Conservation (phyloP, 2,797 vertebrate genomes). For the Melanogrammus aeglefinus region DNA sequence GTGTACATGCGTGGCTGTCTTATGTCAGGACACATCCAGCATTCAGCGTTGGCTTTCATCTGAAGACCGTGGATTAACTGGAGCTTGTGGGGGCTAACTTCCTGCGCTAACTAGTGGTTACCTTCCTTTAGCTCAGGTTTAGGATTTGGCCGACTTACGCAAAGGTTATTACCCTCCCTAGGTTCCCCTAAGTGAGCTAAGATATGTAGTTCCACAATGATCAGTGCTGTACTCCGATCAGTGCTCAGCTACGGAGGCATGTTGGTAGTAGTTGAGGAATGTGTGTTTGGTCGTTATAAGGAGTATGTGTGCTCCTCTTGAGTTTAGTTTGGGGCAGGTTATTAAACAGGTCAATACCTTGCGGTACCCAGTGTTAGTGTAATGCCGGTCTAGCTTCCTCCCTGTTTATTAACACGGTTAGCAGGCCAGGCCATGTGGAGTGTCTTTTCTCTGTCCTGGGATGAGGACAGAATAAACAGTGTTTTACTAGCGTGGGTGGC, state of each 20-base stretch:
- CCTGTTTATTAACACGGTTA: not conserved
- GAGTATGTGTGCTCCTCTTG: not conserved
- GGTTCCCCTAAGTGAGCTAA: slow-evolving; percentile 30
- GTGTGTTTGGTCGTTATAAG: slow-evolving; percentile 1
- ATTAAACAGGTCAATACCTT: not conserved
- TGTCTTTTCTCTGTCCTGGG: slow-evolving; percentile 24
- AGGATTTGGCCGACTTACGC: slow-evolving; percentile 30
- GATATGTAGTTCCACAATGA: slow-evolving; percentile 43
- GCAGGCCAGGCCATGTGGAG: not conserved
- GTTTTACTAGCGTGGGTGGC: not conserved
- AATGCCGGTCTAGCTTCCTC: slow-evolving; percentile 8
- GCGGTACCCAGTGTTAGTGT: slow-evolving; percentile 14
- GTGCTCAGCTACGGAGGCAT: slow-evolving; percentile 23
- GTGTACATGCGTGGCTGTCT: slow-evolving; percentile 34
- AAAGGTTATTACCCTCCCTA: slow-evolving; percentile 48
- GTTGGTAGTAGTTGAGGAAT: slow-evolving; percentile 34
- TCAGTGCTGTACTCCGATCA: slow-evolving; percentile 47
- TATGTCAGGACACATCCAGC: slow-evolving; percentile 24
- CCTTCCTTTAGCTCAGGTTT: slow-evolving; percentile 33
- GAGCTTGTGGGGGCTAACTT: slow-evolving; percentile 19
- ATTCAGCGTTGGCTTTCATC: slow-evolving; percentile 15
- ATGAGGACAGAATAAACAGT: slow-evolving; percentile 16
- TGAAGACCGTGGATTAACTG: slow-evolving; percentile 32
- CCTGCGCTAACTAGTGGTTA: slow-evolving; percentile 34
- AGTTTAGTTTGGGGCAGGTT: not conserved